These are phyloP conservation scores for Hydrolagus affinis DNA, from an alignment of 2,113 vertebrate species.

Conservation along the genomic window DNA sequence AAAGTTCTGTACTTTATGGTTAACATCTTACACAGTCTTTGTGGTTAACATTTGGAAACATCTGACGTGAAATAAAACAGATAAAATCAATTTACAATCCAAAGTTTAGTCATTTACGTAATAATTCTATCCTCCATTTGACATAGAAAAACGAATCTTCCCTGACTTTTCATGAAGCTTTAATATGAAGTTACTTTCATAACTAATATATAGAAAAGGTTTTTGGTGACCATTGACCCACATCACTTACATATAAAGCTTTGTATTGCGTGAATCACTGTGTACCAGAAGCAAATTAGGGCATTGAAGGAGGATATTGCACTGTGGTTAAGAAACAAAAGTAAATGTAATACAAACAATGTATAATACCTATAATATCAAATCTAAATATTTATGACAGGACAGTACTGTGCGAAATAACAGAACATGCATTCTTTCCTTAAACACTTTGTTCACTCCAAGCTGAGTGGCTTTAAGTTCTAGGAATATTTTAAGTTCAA, in stretches of 20 bases:
- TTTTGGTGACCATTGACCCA: background rate
- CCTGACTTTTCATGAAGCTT: background rate
- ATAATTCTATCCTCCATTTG: background rate
- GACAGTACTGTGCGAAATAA: background rate
- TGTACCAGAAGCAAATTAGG: too few species aligned
- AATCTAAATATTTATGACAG: background rate
- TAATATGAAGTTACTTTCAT: background rate
- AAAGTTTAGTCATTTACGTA: background rate
- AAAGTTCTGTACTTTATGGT: background rate
- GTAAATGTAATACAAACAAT: too few species aligned
- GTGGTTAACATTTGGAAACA: background rate
- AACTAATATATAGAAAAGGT: background rate
- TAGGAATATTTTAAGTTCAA: constrained; percentile 1
- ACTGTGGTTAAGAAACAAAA: background rate
- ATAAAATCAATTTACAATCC: background rate
- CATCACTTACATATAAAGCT: background rate
- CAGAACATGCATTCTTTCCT: constrained; percentile 1
- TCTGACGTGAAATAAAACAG: background rate
- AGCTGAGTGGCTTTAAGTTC: background rate
- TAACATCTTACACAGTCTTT: background rate
- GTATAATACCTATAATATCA: background rate
- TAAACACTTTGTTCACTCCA: background rate
- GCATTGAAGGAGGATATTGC: background rate
- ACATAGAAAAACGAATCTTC: background rate
- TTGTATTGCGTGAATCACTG: background rate